Conservation (phyloP, 2,797 vertebrate species). For the Bovichtus diacanthus region DNA sequence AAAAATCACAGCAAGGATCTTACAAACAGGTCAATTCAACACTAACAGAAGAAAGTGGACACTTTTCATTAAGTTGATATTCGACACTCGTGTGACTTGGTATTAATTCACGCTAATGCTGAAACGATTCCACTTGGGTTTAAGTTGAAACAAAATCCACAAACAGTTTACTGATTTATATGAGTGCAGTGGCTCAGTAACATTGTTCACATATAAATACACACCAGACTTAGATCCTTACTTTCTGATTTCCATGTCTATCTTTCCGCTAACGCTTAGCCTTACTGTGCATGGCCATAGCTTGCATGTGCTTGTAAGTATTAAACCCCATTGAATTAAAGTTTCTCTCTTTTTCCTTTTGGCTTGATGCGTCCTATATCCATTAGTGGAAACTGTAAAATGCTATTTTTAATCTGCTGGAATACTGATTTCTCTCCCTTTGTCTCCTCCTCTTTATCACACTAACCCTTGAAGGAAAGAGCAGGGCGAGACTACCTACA, state of each 20-base stretch:
- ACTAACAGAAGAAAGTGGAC: neutral
- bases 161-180: neutral
- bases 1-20: too few relatives aligned
- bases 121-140: neutral
- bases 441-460: constrained; percentile 85
- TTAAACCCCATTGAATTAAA: constrained; percentile 13
- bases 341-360: constrained; percentile 14
- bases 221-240: neutral
- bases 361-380: constrained; percentile 47
- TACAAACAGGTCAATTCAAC: neutral
- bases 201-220: neutral
- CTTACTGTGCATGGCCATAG: constrained; percentile 79
- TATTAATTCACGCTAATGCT: neutral
- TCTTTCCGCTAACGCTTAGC: constrained; percentile 52
- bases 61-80: neutral
- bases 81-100: neutral
- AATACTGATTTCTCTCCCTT: constrained; percentile 86
- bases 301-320: constrained; percentile 79
- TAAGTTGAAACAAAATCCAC: neutral
- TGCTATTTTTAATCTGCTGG: constrained; percentile 76
- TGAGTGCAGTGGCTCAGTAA: neutral
- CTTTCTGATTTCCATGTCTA: constrained; percentile 21
- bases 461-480: constrained; percentile 96
- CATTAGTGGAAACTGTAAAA: constrained; percentile 58
- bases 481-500: constrained; percentile 88